phyloP scores from a whole-genome alignment of 2,113 vertebrate genomes.

The Manacus vitellinus region DNA sequence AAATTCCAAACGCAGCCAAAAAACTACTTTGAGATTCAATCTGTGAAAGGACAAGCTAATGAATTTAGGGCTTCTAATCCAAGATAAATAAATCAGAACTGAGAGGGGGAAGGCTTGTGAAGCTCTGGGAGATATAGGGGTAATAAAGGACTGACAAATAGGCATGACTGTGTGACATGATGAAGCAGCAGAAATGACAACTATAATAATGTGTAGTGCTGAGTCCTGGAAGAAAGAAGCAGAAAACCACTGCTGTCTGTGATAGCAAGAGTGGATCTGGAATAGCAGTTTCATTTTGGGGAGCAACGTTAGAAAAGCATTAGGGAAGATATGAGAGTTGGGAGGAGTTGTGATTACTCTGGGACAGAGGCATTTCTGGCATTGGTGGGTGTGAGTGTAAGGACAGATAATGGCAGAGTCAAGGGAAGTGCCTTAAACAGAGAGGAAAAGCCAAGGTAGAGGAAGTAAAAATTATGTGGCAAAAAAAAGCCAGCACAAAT shows the following conservation, averaged over 20 bases:
- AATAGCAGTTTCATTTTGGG: neutral
- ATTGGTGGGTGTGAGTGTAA: neutral
- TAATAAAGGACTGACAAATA: conserved; percentile 19
- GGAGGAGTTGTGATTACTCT: neutral
- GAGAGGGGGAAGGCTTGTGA: neutral
- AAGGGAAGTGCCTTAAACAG: neutral
- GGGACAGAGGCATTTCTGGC: neutral
- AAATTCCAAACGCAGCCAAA: conserved; percentile 6
- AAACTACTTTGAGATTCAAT: conserved; percentile 7
- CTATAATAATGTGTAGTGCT: neutral
- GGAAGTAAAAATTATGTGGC: neutral
- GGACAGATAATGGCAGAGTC: neutral
- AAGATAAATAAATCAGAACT: conserved; percentile 5
- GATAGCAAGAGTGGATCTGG: neutral
- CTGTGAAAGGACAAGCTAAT: conserved; percentile 5
- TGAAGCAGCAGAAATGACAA: conserved; percentile 8
- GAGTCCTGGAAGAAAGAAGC: neutral
- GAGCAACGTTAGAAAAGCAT: neutral
- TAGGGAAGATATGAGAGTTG: neutral
- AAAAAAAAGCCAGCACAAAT: neutral
- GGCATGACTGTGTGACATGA: neutral
- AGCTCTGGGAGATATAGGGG: neutral
- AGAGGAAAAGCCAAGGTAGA: neutral
- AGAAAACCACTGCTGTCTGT: neutral
- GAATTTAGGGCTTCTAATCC: conserved; percentile 25